Base-by-base conservation (phyloP, 2,797 vertebrate genomes). In the Thripadectes ignobilis region DNA sequence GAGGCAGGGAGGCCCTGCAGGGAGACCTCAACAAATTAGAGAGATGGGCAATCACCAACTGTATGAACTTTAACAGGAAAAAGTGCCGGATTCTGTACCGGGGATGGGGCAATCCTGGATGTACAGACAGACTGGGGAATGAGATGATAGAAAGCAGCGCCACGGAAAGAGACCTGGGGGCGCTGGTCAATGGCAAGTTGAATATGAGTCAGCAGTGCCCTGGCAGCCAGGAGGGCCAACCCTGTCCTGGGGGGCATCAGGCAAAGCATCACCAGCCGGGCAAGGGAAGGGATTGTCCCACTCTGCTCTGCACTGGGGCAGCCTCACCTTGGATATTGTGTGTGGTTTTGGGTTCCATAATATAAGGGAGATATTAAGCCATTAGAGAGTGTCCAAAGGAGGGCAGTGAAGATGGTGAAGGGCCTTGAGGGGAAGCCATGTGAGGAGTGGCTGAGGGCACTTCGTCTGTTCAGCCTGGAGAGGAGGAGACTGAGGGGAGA, bases 31-130 rank as follows among this genome's bases (percentile, higher is more conserved):
- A 24, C 4, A 15, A 63, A 63, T 63, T 6, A 45, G 39, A 45
- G 41, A 12, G 7, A 14, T 32, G 30, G 41, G 21, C 32, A 66
- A 34, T 36, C n/a, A 48, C n/a, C 20, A 73, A 1, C 11, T 10
- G 6, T 29, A n/a, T 0, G 3, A 45, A 59, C 7, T 45, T 52
- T 24, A 30, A 8, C 5, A 14, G n/a, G 15, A 5, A 36, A 13
- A 58, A 51, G 6, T 51, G 29, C 7, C 0, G 0, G 45, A 34
- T 46, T 52, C 45, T 66, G 20, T 14, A 34, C 2, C 11, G 34
- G 29, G n/a, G 3, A 17, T 58, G 23, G 30, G 45, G 11, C 11
- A 66, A 6, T 16, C 29, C 5, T n/a, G 34, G 29, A 34, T 66
- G 14, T 26, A 24, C 0, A 0, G 24, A 52, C 12, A 39, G 29